Base-by-base conservation (phyloP, 2,797 vertebrate species). In the Cossypha caffra region DNA sequence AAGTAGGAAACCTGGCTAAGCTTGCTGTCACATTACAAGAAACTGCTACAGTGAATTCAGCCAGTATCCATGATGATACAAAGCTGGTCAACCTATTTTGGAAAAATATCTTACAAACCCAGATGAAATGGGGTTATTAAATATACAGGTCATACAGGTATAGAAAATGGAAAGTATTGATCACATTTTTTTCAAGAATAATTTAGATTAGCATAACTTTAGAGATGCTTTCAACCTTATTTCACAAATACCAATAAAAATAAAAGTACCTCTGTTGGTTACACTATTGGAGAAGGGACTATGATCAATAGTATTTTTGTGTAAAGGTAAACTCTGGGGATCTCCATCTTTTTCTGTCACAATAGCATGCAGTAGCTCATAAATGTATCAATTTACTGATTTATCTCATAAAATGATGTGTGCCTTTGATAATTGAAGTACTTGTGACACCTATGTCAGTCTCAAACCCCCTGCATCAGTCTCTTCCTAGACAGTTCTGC, bases 341-440 rank as follows among this genome's bases (percentile, higher is more conserved):
- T 72, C 37, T 61, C 11, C 11, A 31, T 66, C 2, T 57, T 89
- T 52, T 95, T 62, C 31, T 72, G 16, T 51, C 31, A 51, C 14
- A 37, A 2, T 9, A 62, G 7, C 21, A 47, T 79, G 52, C 25
- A 45, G 11, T 51, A 91, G 28, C 31, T 92, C 16, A 18, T 64
- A 83, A 75, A 58, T 79, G 1, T 23, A n/a, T 71, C 19, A 64
- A 13, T 18, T 59, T 81, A 50, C 9, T 3, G 10, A 0, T 67
- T 76, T 62, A 52, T 43, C 8, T 92, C 43, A 72, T 85, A 48
- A 78, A 83, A 58, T 11, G 1, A 2, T 26, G 72, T 7, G 1
- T 83, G 7, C 13, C 19, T 94, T 84, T 75, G 23, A n/a, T 86
- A 78, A 61, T 35, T 64, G 47, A 72, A 64, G 31, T 75, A 23